phyloP scores from a whole-genome alignment of 2,797 vertebrate genomes.

The Poecile montanus region DNA sequence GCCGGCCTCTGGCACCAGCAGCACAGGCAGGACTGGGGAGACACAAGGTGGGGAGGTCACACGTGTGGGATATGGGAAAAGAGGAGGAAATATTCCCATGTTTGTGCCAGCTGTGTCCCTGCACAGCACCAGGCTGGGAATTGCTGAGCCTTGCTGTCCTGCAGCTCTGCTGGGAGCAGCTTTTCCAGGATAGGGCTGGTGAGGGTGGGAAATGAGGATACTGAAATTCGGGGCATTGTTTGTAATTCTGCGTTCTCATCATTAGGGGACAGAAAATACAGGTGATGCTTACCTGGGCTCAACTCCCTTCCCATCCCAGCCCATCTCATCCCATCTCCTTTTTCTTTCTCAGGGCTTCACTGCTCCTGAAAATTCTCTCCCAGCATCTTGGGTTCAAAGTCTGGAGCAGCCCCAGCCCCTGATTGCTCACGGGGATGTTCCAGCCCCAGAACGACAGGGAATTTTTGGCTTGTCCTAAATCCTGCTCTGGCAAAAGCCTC shows the following conservation, averaged over 20 bases:
- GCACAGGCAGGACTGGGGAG: conserved; percentile 85
- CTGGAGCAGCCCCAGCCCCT: background rate
- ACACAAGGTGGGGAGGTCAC: background rate
- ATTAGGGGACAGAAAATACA: background rate
- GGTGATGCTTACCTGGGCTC: background rate
- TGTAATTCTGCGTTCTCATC: background rate
- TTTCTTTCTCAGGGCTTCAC: background rate
- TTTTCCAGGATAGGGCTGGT: background rate
- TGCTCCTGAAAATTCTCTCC: background rate
- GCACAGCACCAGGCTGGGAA: background rate
- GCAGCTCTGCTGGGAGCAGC: background rate
- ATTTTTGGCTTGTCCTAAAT: background rate
- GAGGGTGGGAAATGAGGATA: background rate
- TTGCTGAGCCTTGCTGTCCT: background rate
- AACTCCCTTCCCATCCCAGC: background rate
- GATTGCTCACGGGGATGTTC: background rate
- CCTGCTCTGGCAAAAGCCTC: background rate
- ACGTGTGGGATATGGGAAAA: fast-evolving
- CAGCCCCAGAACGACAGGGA: background rate
- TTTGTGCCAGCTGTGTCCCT: background rate
- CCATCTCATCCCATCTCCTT: background rate
- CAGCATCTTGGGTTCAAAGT: background rate
- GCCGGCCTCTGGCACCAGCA: conserved; percentile 86
- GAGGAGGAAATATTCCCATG: background rate
- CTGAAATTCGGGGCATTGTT: background rate